phyloP scores from a whole-genome alignment of 2,888 invertebrate species.

The Aelia acuminata region DNA sequence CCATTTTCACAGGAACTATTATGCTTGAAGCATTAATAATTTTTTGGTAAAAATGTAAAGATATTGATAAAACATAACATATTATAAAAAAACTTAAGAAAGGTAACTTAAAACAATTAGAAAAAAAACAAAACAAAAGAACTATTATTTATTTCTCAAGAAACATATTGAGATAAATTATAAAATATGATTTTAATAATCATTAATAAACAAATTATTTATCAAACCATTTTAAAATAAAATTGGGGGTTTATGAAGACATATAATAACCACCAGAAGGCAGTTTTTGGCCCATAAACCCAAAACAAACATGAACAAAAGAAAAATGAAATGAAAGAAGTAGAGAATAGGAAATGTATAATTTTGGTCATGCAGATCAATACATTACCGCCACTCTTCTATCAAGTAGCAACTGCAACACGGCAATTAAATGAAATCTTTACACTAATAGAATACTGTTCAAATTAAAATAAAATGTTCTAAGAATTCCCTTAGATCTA shows the following conservation, averaged over 20 bases:
- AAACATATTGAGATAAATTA: not conserved
- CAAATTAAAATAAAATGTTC: slow-evolving; percentile 44
- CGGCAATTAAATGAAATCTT: not conserved
- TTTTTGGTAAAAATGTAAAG: not conserved
- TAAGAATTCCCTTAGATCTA: slow-evolving; percentile 45
- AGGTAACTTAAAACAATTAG: not conserved
- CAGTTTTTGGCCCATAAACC: too few species aligned
- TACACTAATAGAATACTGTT: slow-evolving; percentile 28
- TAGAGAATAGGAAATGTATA: not conserved
- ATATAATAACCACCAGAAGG: too few species aligned
- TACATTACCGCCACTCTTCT: not conserved
- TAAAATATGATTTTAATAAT: not conserved
- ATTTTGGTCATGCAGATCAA: slow-evolving; percentile 4
- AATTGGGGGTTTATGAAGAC: too few species aligned
- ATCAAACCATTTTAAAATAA: not conserved
- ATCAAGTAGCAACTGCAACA: not conserved
- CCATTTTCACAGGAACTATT: not conserved
- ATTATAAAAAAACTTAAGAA: not conserved
- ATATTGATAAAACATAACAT: not conserved
- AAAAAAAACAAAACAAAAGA: not conserved
- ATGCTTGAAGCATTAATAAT: not conserved
- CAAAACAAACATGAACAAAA: not conserved
- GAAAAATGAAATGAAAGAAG: not conserved
- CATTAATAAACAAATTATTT: not conserved
- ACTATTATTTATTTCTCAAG: not conserved